These are phyloP conservation scores for Boulengeromyrus knoepffleri DNA, from an alignment of 2,113 vertebrate genomes.

Conservation along the genomic window DNA sequence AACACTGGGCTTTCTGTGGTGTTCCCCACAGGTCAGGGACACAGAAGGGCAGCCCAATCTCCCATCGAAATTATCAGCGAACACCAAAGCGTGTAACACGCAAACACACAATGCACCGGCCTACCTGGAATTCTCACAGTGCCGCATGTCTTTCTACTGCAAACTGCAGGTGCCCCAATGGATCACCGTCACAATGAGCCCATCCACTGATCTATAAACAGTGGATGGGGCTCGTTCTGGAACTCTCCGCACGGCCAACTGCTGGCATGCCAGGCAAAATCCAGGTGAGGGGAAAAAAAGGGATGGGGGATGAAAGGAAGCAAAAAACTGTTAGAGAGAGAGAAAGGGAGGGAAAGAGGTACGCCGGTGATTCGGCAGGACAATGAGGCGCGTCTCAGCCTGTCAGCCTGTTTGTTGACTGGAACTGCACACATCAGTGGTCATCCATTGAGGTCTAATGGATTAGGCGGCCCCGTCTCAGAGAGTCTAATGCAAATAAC, in stretches of 20 bases:
- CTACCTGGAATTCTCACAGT: background rate
- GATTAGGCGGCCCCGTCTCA: constrained; percentile 33
- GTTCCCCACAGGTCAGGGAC: background rate
- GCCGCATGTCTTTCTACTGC: background rate
- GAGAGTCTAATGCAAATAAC: constrained; percentile 43
- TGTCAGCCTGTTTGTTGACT: constrained; percentile 13
- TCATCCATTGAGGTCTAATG: constrained; percentile 41
- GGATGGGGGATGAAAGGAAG: background rate
- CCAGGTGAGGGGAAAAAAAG: background rate
- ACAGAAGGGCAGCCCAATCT: background rate
- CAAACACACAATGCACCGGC: background rate
- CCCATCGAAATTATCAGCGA: background rate
- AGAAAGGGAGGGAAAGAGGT: background rate
- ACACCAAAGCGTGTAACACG: background rate
- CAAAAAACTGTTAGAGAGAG: background rate
- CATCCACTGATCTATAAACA: background rate
- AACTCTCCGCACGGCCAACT: background rate
- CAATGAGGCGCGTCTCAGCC: constrained; percentile 35
- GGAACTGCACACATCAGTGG: constrained; percentile 30
- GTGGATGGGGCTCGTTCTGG: background rate
- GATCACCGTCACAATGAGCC: background rate
- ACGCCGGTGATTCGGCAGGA: constrained; percentile 1
- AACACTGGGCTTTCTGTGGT: background rate
- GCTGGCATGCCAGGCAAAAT: background rate
- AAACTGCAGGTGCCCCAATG: background rate